Evolutionary conservation across 2,888 invertebrate species (phyloP), one percentile per base, ranked within the genome.

Genomic region (Icerya purchasi): DNA sequence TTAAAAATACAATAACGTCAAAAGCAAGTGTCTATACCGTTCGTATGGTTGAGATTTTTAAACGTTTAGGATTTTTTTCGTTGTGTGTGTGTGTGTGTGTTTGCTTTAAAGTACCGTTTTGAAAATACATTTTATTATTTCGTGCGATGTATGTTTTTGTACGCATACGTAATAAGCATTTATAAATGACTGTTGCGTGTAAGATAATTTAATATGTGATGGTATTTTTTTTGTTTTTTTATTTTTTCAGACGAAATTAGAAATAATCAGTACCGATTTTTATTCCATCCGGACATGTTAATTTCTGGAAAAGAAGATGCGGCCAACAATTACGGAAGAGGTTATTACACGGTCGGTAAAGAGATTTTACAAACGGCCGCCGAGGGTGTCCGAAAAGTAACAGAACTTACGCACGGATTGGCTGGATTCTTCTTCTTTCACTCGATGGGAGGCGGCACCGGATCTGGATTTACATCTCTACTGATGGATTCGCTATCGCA

Each of bases 191-290:
- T n/a, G n/a, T n/a, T n/a, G n/a, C n/a, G n/a, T n/a, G n/a, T n/a
- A n/a, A n/a, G n/a, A n/a, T n/a, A n/a, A n/a, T n/a, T n/a, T n/a
- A n/a, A n/a, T n/a, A n/a, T n/a, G n/a, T n/a, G n/a, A n/a, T n/a
- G n/a, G n/a, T n/a, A n/a, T n/a, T n/a, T n/a, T n/a, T n/a, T n/a
- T n/a, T n/a, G n/a, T n/a, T n/a, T n/a, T n/a, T n/a, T 50, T 57
- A 20, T 3, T 54, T 59, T 65, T 67, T n/a, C 67, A 71, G 87
- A 91, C 76, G 89, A 90, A 76, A 88, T 91, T 65, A 83, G 90
- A 68, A 89, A 88, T 61, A 91, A 91, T 68, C 88, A 89, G 10
- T 81, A 80, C 69, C 72, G 77, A 36, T 77, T 77, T 65, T 71
- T 81, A 25, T 81, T 81, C 69, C 80, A 81, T 66, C 81, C 80